Percentiles rank a stretch among this genome's conserved stretches.
These are phyloP conservation scores for Alcis repandata DNA, from an alignment of 2,888 invertebrate species.

Conservation along the genomic window DNA sequence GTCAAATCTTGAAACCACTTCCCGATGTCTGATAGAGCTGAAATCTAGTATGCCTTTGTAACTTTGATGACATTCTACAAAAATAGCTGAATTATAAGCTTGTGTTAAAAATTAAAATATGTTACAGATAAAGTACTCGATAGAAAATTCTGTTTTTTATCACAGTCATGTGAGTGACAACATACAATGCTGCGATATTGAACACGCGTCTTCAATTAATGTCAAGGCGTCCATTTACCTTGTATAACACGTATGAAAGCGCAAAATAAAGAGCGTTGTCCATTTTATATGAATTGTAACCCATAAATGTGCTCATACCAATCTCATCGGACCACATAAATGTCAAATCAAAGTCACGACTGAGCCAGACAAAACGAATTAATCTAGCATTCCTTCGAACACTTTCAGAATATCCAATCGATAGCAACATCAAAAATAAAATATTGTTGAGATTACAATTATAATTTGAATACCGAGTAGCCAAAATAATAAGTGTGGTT, in stretches of 20 bases:
- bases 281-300: slow-evolving; percentile 21
- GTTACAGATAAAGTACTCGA: too few species aligned
- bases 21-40: too few species aligned
- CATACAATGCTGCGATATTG: background rate
- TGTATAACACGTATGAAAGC: slow-evolving; percentile 18
- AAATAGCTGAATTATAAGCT: too few species aligned
- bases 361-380: slow-evolving; percentile 50
- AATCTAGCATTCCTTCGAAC: slow-evolving; percentile 52
- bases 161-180: background rate
- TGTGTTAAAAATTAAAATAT: too few species aligned
- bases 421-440: slow-evolving; percentile 60
- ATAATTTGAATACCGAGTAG: slow-evolving; percentile 76
- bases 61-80: too few species aligned
- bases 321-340: slow-evolving; percentile 41
- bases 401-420: slow-evolving; percentile 54
- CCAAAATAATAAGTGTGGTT: slow-evolving; percentile 78
- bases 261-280: slow-evolving; percentile 8
- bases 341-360: slow-evolving; percentile 44
- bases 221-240: slow-evolving; percentile 23
- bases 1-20: too few species aligned
- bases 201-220: slow-evolving; percentile 15
- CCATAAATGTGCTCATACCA: slow-evolving; percentile 34
- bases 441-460: slow-evolving; percentile 59
- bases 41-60: too few species aligned
- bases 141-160: too few species aligned